A percentile compares a stretch with the other conserved stretches of the same genome.
Conservation (phyloP, 2,888 invertebrate species). For the Papilio demoleus region DNA sequence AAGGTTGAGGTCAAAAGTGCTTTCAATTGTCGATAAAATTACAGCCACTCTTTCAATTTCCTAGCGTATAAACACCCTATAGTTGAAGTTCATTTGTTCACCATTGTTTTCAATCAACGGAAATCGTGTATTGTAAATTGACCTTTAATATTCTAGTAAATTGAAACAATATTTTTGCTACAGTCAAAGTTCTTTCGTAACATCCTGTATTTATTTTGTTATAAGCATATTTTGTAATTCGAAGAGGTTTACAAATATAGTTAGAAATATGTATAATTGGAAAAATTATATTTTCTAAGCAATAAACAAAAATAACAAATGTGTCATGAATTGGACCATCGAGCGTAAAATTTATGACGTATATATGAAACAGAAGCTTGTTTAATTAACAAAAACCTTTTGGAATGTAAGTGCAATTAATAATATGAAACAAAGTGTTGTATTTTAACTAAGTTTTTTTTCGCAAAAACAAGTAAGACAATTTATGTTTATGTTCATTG, state of each 20-base stretch:
- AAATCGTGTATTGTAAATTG: conserved; percentile 20
- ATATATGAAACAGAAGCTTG: conserved; percentile 7
- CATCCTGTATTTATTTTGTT: not conserved
- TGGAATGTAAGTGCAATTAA: conserved; percentile 11
- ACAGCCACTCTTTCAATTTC: conserved; percentile 49
- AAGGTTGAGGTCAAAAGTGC: conserved; percentile 72
- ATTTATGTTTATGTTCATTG: too few species aligned
- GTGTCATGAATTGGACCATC: conserved; percentile 5
- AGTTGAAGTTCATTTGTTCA: not conserved
- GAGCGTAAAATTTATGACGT: not conserved
- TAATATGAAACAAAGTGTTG: conserved; percentile 2
- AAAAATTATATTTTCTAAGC: not conserved
- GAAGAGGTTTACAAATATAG: not conserved
- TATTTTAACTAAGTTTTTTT: too few species aligned
- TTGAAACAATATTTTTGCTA: not conserved
- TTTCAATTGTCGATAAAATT: conserved; percentile 59
- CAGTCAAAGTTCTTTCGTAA: not conserved
- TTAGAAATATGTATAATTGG: not conserved
- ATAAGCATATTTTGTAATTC: not conserved
- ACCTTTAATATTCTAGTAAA: not conserved
- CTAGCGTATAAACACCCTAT: conserved; percentile 8
- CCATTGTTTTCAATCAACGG: conserved; percentile 23
- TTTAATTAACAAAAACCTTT: conserved; percentile 23
- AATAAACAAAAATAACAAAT: not conserved
- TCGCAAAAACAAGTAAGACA: too few species aligned